These are phyloP conservation scores for Boloria selene DNA, from an alignment of 2,888 invertebrate species.

Conservation along the genomic window DNA sequence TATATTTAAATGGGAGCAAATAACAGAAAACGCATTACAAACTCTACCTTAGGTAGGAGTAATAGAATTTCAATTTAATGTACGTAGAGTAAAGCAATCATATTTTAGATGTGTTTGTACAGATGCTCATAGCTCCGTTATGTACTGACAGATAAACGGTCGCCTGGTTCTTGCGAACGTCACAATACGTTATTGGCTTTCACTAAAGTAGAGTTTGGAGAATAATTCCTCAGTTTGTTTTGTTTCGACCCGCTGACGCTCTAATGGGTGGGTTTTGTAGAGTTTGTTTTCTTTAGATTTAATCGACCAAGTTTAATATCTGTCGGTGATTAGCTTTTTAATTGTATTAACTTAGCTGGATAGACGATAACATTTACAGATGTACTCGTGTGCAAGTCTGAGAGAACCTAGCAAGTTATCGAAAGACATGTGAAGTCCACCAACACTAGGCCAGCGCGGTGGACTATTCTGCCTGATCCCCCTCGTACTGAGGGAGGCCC, in stretches of 20 bases:
- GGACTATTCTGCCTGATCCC: too few relatives aligned
- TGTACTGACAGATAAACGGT: slow-evolving; percentile 56
- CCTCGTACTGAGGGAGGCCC: too few relatives aligned
- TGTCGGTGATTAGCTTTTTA: slow-evolving; percentile 23
- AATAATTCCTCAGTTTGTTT: slow-evolving; percentile 67
- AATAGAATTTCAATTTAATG: slow-evolving; percentile 17
- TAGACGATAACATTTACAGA: not conserved
- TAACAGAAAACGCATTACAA: not conserved
- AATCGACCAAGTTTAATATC: slow-evolving; percentile 41
- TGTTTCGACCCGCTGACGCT: slow-evolving; percentile 44
- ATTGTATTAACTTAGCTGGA: not conserved
- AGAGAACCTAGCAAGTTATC: too few relatives aligned
- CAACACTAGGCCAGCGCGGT: too few relatives aligned
- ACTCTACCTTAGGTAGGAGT: slow-evolving; percentile 23
- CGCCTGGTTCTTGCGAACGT: slow-evolving; percentile 65
- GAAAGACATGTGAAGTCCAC: too few relatives aligned
- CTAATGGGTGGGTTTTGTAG: slow-evolving; percentile 33
- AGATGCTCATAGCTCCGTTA: slow-evolving; percentile 30
- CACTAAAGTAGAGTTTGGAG: slow-evolving; percentile 54
- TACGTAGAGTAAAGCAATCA: slow-evolving; percentile 18
- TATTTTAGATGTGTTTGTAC: slow-evolving; percentile 34
- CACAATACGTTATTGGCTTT: slow-evolving; percentile 66
- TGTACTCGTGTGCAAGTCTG: too few relatives aligned
- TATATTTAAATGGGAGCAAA: slow-evolving; percentile 13
- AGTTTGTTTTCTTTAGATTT: slow-evolving; percentile 33